Conservation (phyloP, 2,113 vertebrate genomes). For the Tetrax tetrax region DNA sequence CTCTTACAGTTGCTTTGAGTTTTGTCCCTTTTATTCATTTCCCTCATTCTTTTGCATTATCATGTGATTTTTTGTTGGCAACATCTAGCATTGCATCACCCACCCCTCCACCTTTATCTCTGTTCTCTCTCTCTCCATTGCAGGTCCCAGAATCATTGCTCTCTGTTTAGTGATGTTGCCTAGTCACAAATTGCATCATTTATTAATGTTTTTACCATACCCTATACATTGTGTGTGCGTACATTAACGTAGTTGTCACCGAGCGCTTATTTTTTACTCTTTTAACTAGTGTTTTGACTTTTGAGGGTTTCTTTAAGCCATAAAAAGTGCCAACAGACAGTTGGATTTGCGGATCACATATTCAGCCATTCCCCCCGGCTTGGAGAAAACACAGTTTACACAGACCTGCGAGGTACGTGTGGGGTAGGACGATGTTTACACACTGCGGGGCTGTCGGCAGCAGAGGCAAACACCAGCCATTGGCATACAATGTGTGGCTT, state of each 20-base stretch:
- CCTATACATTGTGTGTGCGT: background rate
- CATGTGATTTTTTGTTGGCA: background rate
- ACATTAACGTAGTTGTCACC: background rate
- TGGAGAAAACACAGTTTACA: background rate
- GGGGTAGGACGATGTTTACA: background rate
- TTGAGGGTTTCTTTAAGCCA: background rate
- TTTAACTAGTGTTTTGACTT: background rate
- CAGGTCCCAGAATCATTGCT: background rate
- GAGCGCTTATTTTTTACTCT: background rate
- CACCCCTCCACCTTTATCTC: background rate
- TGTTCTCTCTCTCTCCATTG: background rate
- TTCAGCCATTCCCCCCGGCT: background rate
- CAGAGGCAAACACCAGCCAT: background rate
- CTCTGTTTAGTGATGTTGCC: conserved; percentile 2
- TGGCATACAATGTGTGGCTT: background rate
- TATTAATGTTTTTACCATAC: background rate
- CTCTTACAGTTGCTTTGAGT: background rate
- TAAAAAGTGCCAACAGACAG: background rate
- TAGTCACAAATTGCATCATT: conserved; percentile 24
- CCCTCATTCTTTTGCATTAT: background rate
- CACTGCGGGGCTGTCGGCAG: background rate
- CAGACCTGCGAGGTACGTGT: background rate
- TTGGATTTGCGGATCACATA: background rate
- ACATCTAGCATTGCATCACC: background rate
- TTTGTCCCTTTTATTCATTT: background rate